Base-by-base conservation (phyloP, 2,113 vertebrate genomes). In the Amia ocellicauda region DNA sequence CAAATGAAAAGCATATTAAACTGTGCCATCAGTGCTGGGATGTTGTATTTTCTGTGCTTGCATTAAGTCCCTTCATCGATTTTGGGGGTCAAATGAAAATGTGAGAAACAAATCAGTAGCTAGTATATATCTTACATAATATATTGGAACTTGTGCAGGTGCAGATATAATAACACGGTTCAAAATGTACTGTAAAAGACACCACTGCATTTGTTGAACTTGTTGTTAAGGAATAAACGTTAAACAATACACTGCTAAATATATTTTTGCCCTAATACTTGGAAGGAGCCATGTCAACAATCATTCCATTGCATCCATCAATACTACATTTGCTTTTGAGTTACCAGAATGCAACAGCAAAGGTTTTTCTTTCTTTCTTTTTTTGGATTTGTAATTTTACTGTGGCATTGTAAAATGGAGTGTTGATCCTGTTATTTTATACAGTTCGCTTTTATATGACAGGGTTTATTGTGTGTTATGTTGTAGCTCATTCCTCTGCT, bases 381-480 rank as follows among this genome's bases (percentile, higher is more conserved):
- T 24, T 27, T 66, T n/a, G 60, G 63, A 59, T 75, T 83, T 88
- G 91, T 88, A 89, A 90, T 91, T 91, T 91, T 81, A 89, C 82
- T 82, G 80, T 84, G 85, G 79, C 87, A 85, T 84, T 89, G 85
- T 89, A 91, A 91, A 91, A 90, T 87, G 86, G 86, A 89, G 85
- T 89, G 89, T 91, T 88, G 89, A 83, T 86, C 85, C 86, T 89
- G 87, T 91, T 94, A 94, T 93, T 94, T 93, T 93, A 93, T 92
- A 87, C 88, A 85, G 85, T 91, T 90, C 90, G 87, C 90, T 91
- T 93, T 93, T 93, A 93, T 92, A 89, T 90, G 91, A 91, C 91
- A 91, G 86, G 91, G 91, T 94, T 96, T 96, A 94, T 93, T 91
- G 92, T 91, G 91, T 89, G 77, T 94, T 92, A 90, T 91, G 90